phyloP scores from a whole-genome alignment of 2,113 vertebrate species.

The Excalfactoria chinensis region DNA sequence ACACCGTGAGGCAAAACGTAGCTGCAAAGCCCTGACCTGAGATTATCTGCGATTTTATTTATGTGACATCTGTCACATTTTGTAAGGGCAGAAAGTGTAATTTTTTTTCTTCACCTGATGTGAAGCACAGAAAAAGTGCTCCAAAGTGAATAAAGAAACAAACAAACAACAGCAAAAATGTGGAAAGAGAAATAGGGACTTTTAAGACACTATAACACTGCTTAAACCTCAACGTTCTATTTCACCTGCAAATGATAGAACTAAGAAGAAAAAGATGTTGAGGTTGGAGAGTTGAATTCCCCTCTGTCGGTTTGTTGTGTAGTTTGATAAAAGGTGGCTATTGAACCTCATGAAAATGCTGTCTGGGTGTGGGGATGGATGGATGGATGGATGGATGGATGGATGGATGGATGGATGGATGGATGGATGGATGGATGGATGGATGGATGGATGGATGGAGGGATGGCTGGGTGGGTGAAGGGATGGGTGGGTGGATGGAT shows the following conservation, averaged over 20 bases:
- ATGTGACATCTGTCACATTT: not conserved
- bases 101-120: not conserved
- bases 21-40: not conserved
- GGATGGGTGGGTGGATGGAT: too few species aligned
- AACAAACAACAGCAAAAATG: not conserved
- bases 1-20: not conserved
- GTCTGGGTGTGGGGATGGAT: not conserved
- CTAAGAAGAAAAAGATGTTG: not conserved
- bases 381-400: not conserved
- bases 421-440: too few species aligned
- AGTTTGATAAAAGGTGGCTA: not conserved
- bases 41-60: not conserved
- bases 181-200: not conserved
- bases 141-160: not conserved
- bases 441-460: too few species aligned
- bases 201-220: rapidly evolving
- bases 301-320: too few species aligned
- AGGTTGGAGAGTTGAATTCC: not conserved
- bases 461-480: too few species aligned
- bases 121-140: not conserved
- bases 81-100: not conserved
- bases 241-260: not conserved
- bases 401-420: not conserved
- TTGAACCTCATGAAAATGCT: not conserved
- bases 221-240: not conserved